Conservation (phyloP, 2,888 invertebrate genomes). For the Ligdia adustata region DNA sequence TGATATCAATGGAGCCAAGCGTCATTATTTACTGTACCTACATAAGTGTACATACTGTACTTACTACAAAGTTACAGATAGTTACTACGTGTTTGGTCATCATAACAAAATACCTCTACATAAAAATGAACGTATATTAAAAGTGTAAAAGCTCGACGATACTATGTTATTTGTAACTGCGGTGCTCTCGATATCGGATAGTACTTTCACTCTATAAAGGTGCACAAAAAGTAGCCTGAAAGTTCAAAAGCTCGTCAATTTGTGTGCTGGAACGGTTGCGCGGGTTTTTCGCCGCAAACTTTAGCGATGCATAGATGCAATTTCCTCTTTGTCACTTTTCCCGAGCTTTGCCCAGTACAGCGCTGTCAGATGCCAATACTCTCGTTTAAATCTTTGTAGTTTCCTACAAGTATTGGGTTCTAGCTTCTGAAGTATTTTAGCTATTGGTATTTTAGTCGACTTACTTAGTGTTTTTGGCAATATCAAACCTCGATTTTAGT, state of each 20-base stretch:
- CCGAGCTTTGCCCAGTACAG: constrained; percentile 18
- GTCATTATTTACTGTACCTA: too few species aligned
- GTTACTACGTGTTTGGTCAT: too few species aligned
- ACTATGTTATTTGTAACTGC: constrained; percentile 5
- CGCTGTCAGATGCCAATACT: constrained; percentile 27
- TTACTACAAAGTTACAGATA: too few species aligned
- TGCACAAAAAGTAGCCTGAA: constrained; percentile 21
- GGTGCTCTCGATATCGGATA: constrained; percentile 17
- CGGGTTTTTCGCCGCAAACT: constrained; percentile 31
- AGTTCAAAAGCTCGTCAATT: constrained; percentile 34
- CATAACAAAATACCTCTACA: too few species aligned
- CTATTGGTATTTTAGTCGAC: too few species aligned
- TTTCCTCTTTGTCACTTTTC: constrained; percentile 33
- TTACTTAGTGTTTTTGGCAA: too few species aligned
- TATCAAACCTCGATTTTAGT: too few species aligned
- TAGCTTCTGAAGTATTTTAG: too few species aligned
- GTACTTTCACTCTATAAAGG: constrained; percentile 19
- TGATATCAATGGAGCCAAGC: too few species aligned
- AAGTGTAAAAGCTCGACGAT: neutral
- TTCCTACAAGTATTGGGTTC: constrained; percentile 3
- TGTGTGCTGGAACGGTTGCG: constrained; percentile 20
- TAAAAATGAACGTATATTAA: too few species aligned
- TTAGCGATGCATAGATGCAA: constrained; percentile 27
- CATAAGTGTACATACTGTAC: too few species aligned
- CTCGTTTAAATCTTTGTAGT: constrained; percentile 1